These are phyloP conservation scores for Andrena marginata DNA, from an alignment of 2,888 invertebrate genomes.

Conservation along the genomic window DNA sequence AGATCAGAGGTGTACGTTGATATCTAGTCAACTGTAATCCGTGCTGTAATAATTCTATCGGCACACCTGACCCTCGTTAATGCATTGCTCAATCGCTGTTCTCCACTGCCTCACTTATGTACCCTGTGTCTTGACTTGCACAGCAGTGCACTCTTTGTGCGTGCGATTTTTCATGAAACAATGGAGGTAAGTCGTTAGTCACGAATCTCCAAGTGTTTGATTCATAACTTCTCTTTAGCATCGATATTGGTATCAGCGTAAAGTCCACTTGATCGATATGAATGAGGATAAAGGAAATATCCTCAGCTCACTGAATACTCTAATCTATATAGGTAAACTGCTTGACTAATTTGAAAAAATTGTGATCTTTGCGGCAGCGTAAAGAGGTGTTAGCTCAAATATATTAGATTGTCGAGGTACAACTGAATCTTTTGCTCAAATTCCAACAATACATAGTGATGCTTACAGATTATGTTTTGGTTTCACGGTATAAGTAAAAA, in stretches of 20 bases:
- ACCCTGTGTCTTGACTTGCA: conserved; percentile 63
- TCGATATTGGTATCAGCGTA: too few species aligned
- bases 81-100: conserved; percentile 66
- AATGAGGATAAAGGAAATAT: too few species aligned
- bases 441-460: not conserved
- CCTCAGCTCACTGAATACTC: too few species aligned
- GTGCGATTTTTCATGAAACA: not conserved
- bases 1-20: conserved; percentile 44
- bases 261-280: too few species aligned
- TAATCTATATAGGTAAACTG: too few species aligned
- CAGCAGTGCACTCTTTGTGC: conserved; percentile 14
- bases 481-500: not conserved
- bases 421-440: too few species aligned
- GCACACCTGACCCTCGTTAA: conserved; percentile 73
- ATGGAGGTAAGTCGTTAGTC: not conserved
- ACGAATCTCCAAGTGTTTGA: not conserved
- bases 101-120: conserved; percentile 66
- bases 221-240: too few species aligned
- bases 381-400: too few species aligned
- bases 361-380: too few species aligned
- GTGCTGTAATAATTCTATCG: conserved; percentile 65
- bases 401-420: too few species aligned
- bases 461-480: not conserved
- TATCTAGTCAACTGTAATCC: conserved; percentile 47
- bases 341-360: too few species aligned